phyloP scores from a whole-genome alignment of 1,140 invertebrate genomes.

The Microplitis demolitor region DNA sequence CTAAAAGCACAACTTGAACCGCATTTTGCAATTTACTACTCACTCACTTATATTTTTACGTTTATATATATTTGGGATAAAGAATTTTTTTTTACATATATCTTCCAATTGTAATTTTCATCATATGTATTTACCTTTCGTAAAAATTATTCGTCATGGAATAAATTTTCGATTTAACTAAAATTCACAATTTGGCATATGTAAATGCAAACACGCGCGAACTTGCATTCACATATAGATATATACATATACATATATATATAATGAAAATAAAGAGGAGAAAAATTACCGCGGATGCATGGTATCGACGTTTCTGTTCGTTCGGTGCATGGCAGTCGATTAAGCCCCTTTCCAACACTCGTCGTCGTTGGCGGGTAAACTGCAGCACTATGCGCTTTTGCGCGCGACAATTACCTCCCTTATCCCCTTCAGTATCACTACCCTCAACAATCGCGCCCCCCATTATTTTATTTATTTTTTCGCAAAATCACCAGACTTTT shows the following conservation, averaged over 20 bases:
- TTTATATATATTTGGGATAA: not conserved
- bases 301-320: conserved; percentile 43
- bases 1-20: conserved; percentile 45
- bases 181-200: no score
- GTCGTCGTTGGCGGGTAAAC: conserved; percentile 21
- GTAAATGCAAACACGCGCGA: not conserved
- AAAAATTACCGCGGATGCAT: conserved; percentile 35
- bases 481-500: conserved; percentile 12
- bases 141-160: no score
- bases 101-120: not conserved
- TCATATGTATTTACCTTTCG: no score
- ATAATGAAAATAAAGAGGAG: conserved; percentile 27
- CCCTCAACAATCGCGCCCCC: no score
- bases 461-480: not conserved
- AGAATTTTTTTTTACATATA: not conserved
- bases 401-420: conserved; percentile 8
- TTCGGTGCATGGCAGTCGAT: conserved; percentile 42
- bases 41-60: not conserved
- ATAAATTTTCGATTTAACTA: no score
- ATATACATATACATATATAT: not conserved
- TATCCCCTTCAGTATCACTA: no score
- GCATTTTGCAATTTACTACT: not conserved
- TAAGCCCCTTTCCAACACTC: conserved; percentile 32
- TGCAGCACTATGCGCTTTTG: conserved; percentile 25
- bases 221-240: not conserved